phyloP scores from a whole-genome alignment of 2,113 vertebrate species.

The Grallaria varia region DNA sequence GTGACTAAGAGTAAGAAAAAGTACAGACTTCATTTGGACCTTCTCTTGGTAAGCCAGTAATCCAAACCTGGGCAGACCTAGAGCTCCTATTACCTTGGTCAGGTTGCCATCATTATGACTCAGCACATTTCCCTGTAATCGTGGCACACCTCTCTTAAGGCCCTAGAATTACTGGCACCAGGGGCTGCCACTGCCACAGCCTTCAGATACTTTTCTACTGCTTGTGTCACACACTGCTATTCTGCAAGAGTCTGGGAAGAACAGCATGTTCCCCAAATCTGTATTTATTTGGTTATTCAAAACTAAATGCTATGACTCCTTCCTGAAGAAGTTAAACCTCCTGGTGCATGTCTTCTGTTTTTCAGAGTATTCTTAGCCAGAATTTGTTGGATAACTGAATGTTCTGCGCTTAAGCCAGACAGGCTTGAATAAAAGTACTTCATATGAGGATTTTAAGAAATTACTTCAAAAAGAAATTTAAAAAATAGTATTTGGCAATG shows the following conservation, averaged over 20 bases:
- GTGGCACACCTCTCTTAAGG: background rate
- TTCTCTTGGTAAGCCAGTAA: background rate
- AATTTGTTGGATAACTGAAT: background rate
- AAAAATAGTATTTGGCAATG: background rate
- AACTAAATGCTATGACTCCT: background rate
- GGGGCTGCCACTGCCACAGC: background rate
- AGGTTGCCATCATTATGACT: background rate
- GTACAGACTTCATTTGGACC: background rate
- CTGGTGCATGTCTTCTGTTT: background rate
- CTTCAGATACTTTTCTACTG: background rate
- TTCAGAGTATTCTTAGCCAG: background rate
- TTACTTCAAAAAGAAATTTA: background rate
- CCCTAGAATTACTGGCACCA: background rate
- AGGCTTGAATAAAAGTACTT: background rate
- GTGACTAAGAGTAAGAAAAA: background rate
- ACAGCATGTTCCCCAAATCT: background rate
- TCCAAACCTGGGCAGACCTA: background rate
- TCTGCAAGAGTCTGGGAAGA: background rate
- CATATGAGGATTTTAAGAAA: background rate
- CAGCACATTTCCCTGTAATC: background rate
- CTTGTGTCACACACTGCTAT: background rate
- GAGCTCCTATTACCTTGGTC: background rate
- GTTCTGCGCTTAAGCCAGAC: background rate
- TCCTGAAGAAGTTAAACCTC: background rate
- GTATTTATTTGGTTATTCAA: background rate